These are phyloP conservation scores for Hylaea fasciaria DNA, from an alignment of 2,888 invertebrate genomes.

Conservation along the genomic window DNA sequence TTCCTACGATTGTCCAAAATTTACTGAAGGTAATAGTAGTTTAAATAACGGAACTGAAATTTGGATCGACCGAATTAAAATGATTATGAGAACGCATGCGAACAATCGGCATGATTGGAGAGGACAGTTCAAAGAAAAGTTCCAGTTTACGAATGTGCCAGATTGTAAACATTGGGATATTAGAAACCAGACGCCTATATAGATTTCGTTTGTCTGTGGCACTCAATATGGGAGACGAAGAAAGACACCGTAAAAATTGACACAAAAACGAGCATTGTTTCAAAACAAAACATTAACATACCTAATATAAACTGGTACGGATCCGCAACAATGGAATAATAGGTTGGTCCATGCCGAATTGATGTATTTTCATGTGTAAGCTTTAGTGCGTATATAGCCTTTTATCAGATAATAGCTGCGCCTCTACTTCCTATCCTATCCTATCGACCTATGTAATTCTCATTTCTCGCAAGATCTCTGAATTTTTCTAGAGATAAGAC, in stretches of 20 bases:
- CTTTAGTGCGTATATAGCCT: neutral
- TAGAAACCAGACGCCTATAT: slow-evolving; percentile 44
- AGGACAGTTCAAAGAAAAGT: slow-evolving; percentile 34
- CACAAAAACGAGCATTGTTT: slow-evolving; percentile 61
- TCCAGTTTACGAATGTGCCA: slow-evolving; percentile 31
- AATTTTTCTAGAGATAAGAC: too few species aligned
- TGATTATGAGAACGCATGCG: slow-evolving; percentile 60
- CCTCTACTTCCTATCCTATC: too few species aligned
- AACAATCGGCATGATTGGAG: slow-evolving; percentile 48
- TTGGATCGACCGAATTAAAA: slow-evolving; percentile 58
- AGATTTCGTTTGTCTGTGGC: slow-evolving; percentile 47
- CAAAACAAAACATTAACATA: slow-evolving; percentile 21
- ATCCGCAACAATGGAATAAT: slow-evolving; percentile 40
- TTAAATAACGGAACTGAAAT: slow-evolving; percentile 59
- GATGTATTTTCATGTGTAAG: neutral
- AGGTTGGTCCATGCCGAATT: neutral
- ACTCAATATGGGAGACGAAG: slow-evolving; percentile 58
- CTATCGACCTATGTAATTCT: neutral
- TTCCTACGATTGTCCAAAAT: slow-evolving; percentile 63
- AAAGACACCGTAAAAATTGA: slow-evolving; percentile 67
- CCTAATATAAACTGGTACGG: slow-evolving; percentile 22
- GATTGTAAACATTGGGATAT: slow-evolving; percentile 41
- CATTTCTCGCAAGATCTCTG: too few species aligned
- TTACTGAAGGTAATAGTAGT: slow-evolving; percentile 51
- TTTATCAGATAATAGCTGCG: too few species aligned